These are phyloP conservation scores for Suillia variegata DNA, from an alignment of 2,888 invertebrate species.

Conservation along the genomic window DNA sequence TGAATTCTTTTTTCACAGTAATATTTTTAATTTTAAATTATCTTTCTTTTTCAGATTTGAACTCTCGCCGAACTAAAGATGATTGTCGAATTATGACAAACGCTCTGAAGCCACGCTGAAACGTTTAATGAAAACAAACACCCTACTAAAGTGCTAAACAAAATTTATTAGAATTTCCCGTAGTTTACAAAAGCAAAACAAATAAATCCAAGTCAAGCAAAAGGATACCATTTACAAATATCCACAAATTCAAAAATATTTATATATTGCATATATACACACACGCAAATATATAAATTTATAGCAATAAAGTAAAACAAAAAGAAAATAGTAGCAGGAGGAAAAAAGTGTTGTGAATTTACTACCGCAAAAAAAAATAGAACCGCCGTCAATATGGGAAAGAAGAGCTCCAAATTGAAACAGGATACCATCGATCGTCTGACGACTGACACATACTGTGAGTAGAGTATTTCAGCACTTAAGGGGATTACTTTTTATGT, in stretches of 20 bases:
- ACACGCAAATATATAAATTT: not conserved
- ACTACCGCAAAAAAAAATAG: not conserved
- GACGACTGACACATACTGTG: slow-evolving; percentile 92
- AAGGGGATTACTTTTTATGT: not conserved
- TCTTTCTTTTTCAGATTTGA: not conserved
- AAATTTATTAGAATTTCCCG: too few relatives aligned
- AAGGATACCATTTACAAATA: not conserved
- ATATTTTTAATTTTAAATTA: too few relatives aligned
- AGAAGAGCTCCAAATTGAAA: slow-evolving; percentile 95
- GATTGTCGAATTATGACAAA: not conserved
- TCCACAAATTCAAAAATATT: not conserved
- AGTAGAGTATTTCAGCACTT: too few relatives aligned
- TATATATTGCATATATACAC: not conserved
- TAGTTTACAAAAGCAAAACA: not conserved
- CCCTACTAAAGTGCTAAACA: not conserved
- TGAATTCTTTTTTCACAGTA: too few relatives aligned
- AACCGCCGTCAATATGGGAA: slow-evolving; percentile 76
- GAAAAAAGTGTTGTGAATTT: not conserved
- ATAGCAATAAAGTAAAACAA: not conserved
- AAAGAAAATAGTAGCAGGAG: not conserved
- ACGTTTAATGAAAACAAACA: not conserved
- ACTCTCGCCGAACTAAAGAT: not conserved
- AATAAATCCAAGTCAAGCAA: not conserved
- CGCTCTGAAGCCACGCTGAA: not conserved
- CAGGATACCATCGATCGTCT: slow-evolving; percentile 92